Percentiles rank a stretch among this genome's conserved stretches.
Evolutionary conservation across 2,888 invertebrate genomes (phyloP).

Genomic region (Drosophila kokeensis): DNA sequence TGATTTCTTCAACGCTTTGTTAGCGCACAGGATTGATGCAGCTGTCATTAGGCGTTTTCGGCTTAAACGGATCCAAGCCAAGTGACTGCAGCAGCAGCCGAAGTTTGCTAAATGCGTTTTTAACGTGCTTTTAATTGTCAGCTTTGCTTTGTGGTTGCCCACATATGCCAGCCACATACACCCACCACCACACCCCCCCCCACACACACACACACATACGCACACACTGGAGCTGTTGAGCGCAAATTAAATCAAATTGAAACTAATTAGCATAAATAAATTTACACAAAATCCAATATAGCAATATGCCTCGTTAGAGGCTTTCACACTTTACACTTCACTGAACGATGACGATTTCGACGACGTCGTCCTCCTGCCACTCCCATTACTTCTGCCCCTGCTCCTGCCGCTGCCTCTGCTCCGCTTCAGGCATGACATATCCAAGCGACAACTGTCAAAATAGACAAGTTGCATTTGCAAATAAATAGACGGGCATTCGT

Average conservation of each 20-base stretch:
- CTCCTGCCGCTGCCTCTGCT: not conserved
- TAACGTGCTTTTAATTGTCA: constrained; percentile 84
- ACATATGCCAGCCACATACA: constrained; percentile 3
- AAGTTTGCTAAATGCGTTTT: constrained; percentile 81
- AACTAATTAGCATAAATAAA: constrained; percentile 80
- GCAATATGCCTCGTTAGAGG: constrained; percentile 77
- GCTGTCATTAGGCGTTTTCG: constrained; percentile 79
- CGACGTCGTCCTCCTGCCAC: not conserved
- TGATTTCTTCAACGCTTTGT: constrained; percentile 84
- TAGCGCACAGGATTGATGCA: constrained; percentile 82
- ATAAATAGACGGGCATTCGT: constrained; percentile 71
- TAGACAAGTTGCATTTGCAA: constrained; percentile 78
- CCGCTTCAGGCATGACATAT: constrained; percentile 51
- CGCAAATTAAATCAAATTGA: constrained; percentile 78
- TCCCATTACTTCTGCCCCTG: not conserved
- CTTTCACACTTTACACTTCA: constrained; percentile 76
- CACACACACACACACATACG: not conserved
- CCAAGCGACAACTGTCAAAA: constrained; percentile 78
- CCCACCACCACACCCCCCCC: not conserved
- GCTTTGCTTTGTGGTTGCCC: constrained; percentile 51
- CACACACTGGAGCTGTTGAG: constrained; percentile 24
- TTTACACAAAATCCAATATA: constrained; percentile 76
- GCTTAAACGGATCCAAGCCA: constrained; percentile 64
- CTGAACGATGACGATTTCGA: constrained; percentile 34
- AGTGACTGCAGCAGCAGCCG: constrained; percentile 8